Evolutionary conservation across 1,140 invertebrate species (phyloP).

Genomic region (Zaprionus inermis): DNA sequence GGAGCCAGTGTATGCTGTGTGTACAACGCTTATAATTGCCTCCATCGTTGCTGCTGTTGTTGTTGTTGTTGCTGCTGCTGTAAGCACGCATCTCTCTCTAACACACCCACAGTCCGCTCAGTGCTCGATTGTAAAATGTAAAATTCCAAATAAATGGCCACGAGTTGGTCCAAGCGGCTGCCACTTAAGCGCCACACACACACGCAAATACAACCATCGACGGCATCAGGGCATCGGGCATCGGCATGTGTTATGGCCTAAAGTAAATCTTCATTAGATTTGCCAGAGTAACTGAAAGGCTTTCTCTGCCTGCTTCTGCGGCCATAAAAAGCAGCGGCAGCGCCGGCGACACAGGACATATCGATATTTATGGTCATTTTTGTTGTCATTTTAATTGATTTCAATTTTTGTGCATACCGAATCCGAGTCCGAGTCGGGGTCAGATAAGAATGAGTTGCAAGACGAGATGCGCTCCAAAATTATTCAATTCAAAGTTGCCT

Average conservation of each 20-base stretch:
- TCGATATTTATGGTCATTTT: conserved; percentile 78
- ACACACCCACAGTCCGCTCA: conserved; percentile 40
- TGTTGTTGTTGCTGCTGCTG: conserved; percentile 53
- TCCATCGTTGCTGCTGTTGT: conserved; percentile 64
- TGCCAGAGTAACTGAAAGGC: conserved; percentile 75
- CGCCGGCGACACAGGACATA: conserved; percentile 45
- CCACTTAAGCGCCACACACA: conserved; percentile 68
- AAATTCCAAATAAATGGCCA: conserved; percentile 82
- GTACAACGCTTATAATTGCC: conserved; percentile 79
- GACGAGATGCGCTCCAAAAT: conserved; percentile 32
- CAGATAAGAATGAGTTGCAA: conserved; percentile 69
- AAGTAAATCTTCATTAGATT: conserved; percentile 84
- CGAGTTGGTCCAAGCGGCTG: conserved; percentile 39
- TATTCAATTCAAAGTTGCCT: conserved; percentile 10
- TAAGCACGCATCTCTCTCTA: conserved; percentile 62
- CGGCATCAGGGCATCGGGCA: conserved; percentile 55
- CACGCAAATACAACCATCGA: conserved; percentile 31
- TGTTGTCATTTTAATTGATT: conserved; percentile 83
- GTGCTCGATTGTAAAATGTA: conserved; percentile 71
- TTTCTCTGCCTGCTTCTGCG: conserved; percentile 33
- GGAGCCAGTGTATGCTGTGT: conserved; percentile 44
- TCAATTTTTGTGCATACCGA: conserved; percentile 70
- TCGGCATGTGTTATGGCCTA: conserved; percentile 78
- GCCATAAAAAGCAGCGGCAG: conserved; percentile 68
- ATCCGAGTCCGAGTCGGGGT: conserved; percentile 1